A percentile compares a stretch with the other conserved stretches of the same genome.
These are phyloP conservation scores for Toxostoma redivivum DNA, from an alignment of 2,113 vertebrate species.

Conservation along the genomic window DNA sequence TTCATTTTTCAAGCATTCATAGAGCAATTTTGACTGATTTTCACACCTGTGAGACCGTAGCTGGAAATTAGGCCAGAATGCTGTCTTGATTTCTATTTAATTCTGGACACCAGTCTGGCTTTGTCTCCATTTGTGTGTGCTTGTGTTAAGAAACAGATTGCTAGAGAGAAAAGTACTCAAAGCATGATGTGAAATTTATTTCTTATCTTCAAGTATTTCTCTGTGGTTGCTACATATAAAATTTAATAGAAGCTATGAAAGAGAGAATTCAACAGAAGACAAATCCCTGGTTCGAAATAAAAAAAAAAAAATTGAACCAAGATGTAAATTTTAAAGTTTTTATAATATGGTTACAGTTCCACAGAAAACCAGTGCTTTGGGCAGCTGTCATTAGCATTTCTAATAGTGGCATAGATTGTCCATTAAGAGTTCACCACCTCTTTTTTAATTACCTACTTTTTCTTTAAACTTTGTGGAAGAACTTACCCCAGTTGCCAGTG, in stretches of 20 bases:
- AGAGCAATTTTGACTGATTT: background rate
- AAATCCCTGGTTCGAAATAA: background rate
- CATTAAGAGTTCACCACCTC: background rate
- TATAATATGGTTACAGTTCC: background rate
- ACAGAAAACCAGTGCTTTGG: background rate
- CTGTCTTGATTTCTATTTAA: background rate
- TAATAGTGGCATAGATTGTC: background rate
- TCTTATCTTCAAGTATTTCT: background rate
- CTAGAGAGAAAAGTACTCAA: background rate
- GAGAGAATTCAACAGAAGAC: background rate
- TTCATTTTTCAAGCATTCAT: background rate
- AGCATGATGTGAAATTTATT: background rate
- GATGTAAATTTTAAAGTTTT: background rate
- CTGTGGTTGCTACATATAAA: background rate
- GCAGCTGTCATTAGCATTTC: background rate
- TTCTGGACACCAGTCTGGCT: slow-evolving; percentile 21
- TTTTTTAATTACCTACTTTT: background rate
- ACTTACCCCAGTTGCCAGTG: background rate
- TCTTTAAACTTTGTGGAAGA: background rate
- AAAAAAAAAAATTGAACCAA: background rate
- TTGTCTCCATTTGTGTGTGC: background rate
- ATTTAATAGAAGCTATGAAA: background rate
- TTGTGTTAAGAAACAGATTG: slow-evolving; percentile 14
- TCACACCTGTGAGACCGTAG: background rate
- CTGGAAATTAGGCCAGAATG: background rate